These are phyloP conservation scores for Torymus texanus DNA, from an alignment of 2,888 invertebrate genomes.

Conservation along the genomic window DNA sequence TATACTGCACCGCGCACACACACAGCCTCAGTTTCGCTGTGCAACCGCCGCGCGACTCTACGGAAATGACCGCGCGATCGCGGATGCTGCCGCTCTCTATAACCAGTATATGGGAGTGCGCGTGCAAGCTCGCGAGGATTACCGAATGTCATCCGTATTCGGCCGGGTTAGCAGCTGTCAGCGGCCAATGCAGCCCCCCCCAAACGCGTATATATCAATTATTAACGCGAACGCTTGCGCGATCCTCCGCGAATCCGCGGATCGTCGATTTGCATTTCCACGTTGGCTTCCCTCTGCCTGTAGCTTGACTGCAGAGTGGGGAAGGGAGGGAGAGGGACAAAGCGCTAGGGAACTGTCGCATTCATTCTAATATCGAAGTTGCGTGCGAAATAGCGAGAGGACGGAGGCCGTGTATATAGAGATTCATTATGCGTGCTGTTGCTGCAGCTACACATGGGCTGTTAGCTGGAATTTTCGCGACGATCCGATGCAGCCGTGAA, in stretches of 20 bases:
- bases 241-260: conserved; percentile 13
- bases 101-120: conserved; percentile 70
- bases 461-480: not conserved
- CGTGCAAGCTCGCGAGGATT: conserved; percentile 65
- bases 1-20: no score
- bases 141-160: conserved; percentile 63
- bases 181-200: conserved; percentile 66
- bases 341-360: conserved; percentile 14
- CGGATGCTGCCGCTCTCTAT: conserved; percentile 12
- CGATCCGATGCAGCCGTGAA: not conserved
- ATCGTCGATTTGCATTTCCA: conserved; percentile 52
- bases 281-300: not conserved
- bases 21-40: no score
- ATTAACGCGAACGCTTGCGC: conserved; percentile 62
- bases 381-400: conserved; percentile 27
- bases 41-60: no score
- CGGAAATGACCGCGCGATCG: conserved; percentile 19
- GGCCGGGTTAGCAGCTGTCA: conserved; percentile 73
- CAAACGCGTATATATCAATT: conserved; percentile 69
- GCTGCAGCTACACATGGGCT: no score
- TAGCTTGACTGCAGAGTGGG: not conserved
- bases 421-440: conserved; percentile 42
- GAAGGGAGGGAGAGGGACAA: not conserved
- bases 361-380: conserved; percentile 53
- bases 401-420: conserved; percentile 21